Evolutionary conservation across 2,888 invertebrate genomes (phyloP).

Genomic region (Ophion slaviceki): DNA sequence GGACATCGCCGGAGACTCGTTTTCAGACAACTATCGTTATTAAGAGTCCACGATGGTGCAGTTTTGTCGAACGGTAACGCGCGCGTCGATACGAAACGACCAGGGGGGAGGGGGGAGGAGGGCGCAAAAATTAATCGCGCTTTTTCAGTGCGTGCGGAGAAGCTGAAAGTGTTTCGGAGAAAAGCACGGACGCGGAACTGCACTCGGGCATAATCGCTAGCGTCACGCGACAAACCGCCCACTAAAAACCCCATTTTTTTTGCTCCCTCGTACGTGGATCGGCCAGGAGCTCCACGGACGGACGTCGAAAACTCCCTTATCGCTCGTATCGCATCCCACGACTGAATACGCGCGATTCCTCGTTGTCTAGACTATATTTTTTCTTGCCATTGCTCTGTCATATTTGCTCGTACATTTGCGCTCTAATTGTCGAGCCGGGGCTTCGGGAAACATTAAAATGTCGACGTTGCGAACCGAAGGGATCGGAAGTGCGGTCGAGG

Average conservation of each 20-base stretch:
- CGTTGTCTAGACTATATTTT: constrained; percentile 66
- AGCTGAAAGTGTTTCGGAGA: constrained; percentile 56
- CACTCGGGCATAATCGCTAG: constrained; percentile 66
- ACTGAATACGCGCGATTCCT: constrained; percentile 40
- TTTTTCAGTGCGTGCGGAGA: neutral
- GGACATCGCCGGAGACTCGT: no score
- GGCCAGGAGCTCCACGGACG: neutral
- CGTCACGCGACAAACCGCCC: constrained; percentile 62
- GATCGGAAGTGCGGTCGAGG: no score
- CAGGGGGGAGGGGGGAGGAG: neutral
- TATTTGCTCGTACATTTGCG: neutral
- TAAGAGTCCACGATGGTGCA: no score
- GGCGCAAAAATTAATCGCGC: neutral
- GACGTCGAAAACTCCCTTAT: constrained; percentile 40
- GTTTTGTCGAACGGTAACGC: no score
- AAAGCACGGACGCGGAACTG: constrained; percentile 56
- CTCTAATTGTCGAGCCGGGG: no score
- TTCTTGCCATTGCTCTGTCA: neutral
- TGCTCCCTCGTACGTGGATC: neutral
- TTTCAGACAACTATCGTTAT: no score
- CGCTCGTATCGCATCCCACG: constrained; percentile 25
- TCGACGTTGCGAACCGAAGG: neutral
- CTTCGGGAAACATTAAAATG: neutral
- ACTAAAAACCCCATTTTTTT: constrained; percentile 6
- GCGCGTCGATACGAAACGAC: no score